Percentiles rank a stretch among this genome's conserved stretches.
These are phyloP conservation scores for Dryobotodes eremita DNA, from an alignment of 2,888 invertebrate species.

Conservation along the genomic window DNA sequence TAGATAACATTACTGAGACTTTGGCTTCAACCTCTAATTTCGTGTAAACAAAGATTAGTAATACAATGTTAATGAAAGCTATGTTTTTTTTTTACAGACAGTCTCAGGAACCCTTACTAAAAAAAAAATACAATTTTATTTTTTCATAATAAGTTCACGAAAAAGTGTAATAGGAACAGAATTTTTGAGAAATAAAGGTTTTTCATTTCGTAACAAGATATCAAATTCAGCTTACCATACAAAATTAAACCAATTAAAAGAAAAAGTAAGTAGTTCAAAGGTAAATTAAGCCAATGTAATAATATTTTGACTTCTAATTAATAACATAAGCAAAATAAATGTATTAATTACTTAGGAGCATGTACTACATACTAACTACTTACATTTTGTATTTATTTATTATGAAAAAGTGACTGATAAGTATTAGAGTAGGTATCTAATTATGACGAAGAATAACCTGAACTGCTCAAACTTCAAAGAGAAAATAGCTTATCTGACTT, in stretches of 20 bases:
- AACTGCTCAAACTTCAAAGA: neutral
- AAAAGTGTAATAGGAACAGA: neutral
- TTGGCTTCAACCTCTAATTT: constrained; percentile 12
- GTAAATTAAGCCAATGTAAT: neutral
- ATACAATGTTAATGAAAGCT: neutral
- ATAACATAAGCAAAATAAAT: neutral
- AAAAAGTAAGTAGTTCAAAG: neutral
- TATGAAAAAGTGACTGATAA: neutral
- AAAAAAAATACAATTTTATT: neutral
- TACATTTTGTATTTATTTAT: neutral
- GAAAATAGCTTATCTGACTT: constrained; percentile 9
- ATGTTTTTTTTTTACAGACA: neutral
- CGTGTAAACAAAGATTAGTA: neutral
- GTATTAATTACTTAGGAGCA: neutral
- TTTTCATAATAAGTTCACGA: too few relatives aligned
- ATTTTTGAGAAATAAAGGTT: neutral
- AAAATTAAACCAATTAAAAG: neutral
- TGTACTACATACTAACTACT: neutral
- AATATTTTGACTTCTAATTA: neutral
- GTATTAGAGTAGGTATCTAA: neutral
- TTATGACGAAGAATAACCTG: neutral
- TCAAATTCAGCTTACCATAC: neutral
- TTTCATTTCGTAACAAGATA: neutral
- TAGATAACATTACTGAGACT: too few relatives aligned
- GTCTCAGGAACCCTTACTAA: too few relatives aligned